Percentiles rank a stretch among this genome's conserved stretches.
These are phyloP conservation scores for Morpho helenor DNA, from an alignment of 2,888 invertebrate species.

Conservation along the genomic window DNA sequence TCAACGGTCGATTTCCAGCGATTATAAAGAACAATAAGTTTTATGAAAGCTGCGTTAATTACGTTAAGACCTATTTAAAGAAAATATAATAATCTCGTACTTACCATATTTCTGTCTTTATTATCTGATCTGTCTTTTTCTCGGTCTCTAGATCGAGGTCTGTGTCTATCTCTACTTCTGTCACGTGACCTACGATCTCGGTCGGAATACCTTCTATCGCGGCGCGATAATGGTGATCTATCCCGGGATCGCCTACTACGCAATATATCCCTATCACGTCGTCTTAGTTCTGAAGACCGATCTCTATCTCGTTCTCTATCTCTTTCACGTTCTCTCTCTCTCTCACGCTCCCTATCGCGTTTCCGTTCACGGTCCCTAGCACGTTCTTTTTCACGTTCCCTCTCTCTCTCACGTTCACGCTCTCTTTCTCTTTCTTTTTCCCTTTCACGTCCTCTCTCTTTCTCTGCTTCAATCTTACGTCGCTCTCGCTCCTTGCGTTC, in stretches of 20 bases:
- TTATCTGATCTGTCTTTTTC: conserved; percentile 46
- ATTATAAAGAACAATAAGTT: no score
- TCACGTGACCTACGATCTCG: conserved; percentile 49
- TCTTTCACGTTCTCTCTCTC: conserved; percentile 23
- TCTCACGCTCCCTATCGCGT: conserved; percentile 29
- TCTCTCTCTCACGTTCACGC: conserved; percentile 51
- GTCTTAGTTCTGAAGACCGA: conserved; percentile 30
- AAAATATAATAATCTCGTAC: not conserved
- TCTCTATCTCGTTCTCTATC: conserved; percentile 28
- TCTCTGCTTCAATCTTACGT: conserved; percentile 44
- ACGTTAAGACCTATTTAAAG: no score
- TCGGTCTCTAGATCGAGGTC: conserved; percentile 54
- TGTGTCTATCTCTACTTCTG: conserved; percentile 33
- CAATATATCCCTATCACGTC: conserved; percentile 32
- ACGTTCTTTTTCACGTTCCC: conserved; percentile 45
- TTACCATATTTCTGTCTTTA: conserved; percentile 43
- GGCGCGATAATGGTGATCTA: conserved; percentile 33
- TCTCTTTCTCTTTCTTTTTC: conserved; percentile 49
- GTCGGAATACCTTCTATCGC: conserved; percentile 35
- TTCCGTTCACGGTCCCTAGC: conserved; percentile 45
- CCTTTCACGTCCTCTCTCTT: conserved; percentile 35
- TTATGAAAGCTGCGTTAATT: no score
- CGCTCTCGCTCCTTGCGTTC: conserved; percentile 58
- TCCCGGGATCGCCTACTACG: conserved; percentile 34
- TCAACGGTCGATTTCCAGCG: no score